Conservation (phyloP, 2,888 invertebrate genomes). For the Cecidostiba fungosa region DNA sequence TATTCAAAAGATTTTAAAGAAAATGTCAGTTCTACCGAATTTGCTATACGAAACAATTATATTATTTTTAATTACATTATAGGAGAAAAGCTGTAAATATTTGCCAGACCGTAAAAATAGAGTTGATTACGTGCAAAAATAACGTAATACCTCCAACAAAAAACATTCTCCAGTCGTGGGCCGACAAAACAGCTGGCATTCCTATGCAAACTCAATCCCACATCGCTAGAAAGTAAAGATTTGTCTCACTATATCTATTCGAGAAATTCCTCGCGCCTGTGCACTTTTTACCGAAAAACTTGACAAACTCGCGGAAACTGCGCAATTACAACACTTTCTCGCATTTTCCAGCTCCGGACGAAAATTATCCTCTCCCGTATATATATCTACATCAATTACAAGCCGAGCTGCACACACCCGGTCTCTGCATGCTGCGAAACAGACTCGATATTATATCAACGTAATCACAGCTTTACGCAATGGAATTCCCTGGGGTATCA, state of each 20-base stretch:
- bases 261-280: background rate
- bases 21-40: too few species aligned
- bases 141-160: background rate
- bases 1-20: too few species aligned
- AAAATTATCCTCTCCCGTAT: background rate
- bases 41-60: background rate
- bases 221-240: conserved; percentile 8
- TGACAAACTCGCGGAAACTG: background rate
- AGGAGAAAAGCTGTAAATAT: background rate
- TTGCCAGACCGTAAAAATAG: background rate
- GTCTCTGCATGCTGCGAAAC: conserved; percentile 1
- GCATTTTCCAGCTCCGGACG: background rate
- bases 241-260: background rate
- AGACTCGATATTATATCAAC: conserved; percentile 32
- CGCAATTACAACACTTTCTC: conserved; percentile 5
- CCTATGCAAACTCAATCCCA: background rate
- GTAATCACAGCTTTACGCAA: conserved; percentile 39
- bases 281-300: background rate
- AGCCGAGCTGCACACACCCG: background rate
- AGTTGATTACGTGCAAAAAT: background rate
- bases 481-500: background rate
- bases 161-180: background rate
- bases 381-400: background rate
- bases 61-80: background rate
- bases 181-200: background rate